Conservation (phyloP, 2,113 vertebrate species). For the Smithornis capensis region DNA sequence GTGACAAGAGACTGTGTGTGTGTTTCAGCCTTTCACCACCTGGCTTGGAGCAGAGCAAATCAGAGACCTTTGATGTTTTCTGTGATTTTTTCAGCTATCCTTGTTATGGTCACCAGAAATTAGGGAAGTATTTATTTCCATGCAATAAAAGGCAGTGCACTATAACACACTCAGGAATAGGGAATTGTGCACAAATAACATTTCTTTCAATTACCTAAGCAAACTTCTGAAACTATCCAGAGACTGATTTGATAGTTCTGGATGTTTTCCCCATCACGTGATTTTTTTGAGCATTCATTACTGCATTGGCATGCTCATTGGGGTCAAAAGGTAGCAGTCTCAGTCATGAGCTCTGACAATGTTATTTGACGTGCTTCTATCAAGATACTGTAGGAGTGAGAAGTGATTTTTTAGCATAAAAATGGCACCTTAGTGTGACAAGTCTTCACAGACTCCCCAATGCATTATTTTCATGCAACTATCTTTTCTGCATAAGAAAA, state of each 20-base stretch:
- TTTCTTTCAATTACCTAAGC: not conserved
- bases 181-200: not conserved
- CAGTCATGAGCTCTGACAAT: not conserved
- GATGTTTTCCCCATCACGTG: not conserved
- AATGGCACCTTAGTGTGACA: not conserved
- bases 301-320: not conserved
- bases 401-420: not conserved
- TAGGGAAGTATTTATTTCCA: not conserved
- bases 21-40: not conserved
- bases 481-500: not conserved
- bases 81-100: not conserved
- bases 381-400: not conserved
- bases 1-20: fast-evolving
- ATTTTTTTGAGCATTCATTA: not conserved
- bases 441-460: not conserved
- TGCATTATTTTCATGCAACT: not conserved
- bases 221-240: not conserved
- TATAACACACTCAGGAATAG: not conserved
- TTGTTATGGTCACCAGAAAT: not conserved
- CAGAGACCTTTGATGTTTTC: not conserved
- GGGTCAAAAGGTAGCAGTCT: not conserved
- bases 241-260: not conserved
- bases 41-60: not conserved
- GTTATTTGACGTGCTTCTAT: not conserved
- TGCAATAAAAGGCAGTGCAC: not conserved